Conservation (phyloP, 2,113 vertebrate species). For the Albula goreensis region DNA sequence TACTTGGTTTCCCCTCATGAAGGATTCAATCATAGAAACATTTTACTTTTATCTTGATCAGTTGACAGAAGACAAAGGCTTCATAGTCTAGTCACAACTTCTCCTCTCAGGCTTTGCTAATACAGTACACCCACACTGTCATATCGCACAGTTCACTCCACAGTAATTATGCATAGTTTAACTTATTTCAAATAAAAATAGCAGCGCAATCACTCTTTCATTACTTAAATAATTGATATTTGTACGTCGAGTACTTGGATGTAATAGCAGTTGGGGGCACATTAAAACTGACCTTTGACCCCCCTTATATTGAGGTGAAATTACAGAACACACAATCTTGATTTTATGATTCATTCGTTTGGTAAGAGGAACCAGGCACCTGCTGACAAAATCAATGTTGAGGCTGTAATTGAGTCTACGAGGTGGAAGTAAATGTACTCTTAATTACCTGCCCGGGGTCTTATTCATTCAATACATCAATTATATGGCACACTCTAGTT, state of each 20-base stretch:
- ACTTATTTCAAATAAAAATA: neutral
- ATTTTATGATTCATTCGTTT: neutral
- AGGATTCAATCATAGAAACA: neutral
- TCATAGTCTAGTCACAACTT: neutral
- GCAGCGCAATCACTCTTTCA: neutral
- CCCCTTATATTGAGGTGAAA: neutral
- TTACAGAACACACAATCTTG: neutral
- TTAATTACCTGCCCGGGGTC: neutral
- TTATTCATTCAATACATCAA: neutral
- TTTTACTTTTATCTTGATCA: constrained; percentile 7
- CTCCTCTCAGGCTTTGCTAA: neutral
- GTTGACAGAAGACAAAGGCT: neutral
- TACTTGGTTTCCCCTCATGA: neutral
- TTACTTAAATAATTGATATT: neutral
- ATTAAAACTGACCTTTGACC: neutral
- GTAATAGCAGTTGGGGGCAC: neutral
- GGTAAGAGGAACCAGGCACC: neutral
- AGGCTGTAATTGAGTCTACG: neutral
- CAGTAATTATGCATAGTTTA: constrained; percentile 12
- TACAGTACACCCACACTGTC: neutral
- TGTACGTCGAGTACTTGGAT: neutral
- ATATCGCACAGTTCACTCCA: neutral
- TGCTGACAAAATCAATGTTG: neutral
- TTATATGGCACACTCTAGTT: neutral
- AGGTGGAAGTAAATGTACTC: neutral